Conservation (phyloP, 2,888 invertebrate genomes). For the Parnassius glacialis region DNA sequence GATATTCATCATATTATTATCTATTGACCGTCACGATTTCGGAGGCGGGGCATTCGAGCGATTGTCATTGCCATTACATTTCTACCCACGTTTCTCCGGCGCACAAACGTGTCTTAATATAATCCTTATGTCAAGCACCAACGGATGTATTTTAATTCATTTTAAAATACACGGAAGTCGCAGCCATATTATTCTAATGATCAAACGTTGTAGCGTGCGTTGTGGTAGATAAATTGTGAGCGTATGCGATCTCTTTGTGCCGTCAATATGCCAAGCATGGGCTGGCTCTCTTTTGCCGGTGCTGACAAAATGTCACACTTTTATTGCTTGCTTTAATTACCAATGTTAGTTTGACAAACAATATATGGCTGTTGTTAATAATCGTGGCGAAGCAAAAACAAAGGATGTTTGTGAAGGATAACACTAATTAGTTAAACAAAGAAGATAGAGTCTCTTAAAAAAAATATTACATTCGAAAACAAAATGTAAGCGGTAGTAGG, state of each 20-base stretch:
- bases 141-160: conserved; percentile 23
- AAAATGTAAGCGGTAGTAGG: no score
- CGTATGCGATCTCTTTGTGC: conserved; percentile 69
- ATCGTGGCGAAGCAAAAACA: conserved; percentile 12
- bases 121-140: conserved; percentile 17
- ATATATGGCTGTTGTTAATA: conserved; percentile 24
- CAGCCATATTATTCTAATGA: conserved; percentile 53
- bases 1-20: conserved; percentile 32
- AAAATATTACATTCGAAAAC: no score
- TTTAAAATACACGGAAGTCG: conserved; percentile 36
- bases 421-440: not conserved
- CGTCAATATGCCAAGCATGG: conserved; percentile 73
- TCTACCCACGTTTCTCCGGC: conserved; percentile 25
- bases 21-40: conserved; percentile 32
- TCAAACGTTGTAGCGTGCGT: conserved; percentile 34
- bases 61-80: conserved; percentile 34
- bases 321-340: conserved; percentile 38
- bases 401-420: not conserved
- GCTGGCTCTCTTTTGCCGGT: conserved; percentile 48
- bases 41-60: conserved; percentile 30
- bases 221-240: conserved; percentile 65
- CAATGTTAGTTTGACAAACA: conserved; percentile 21
- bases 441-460: no score
- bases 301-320: conserved; percentile 60
- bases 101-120: conserved; percentile 14